A percentile compares a stretch with the other conserved stretches of the same genome.
Evolutionary conservation across 2,113 vertebrate genomes (phyloP).

Genomic region (Copsychus sechellarum): DNA sequence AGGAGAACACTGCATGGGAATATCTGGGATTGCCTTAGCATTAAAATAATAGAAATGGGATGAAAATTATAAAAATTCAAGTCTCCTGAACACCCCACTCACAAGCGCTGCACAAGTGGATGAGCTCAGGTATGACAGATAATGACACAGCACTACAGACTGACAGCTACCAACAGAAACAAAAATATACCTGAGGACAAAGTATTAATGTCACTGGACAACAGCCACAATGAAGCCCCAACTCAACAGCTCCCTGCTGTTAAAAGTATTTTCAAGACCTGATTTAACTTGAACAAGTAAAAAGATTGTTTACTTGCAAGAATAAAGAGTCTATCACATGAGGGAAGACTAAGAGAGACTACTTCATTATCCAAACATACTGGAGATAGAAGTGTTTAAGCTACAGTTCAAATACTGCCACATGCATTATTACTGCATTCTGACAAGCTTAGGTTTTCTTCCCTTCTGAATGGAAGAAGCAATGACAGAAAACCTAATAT

Average conservation of each 20-base stretch:
- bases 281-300: background rate
- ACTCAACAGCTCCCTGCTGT: background rate
- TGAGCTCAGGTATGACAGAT: background rate
- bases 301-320: background rate
- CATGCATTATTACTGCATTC: background rate
- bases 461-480: background rate
- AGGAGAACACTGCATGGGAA: background rate
- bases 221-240: background rate
- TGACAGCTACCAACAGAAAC: background rate
- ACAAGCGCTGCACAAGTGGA: background rate
- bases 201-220: background rate
- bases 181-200: background rate
- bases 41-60: background rate
- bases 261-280: background rate
- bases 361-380: background rate
- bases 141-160: background rate
- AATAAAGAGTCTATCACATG: background rate
- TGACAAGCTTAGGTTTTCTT: background rate
- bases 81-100: background rate
- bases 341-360: background rate
- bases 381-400: background rate
- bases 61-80: background rate
- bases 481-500: background rate
- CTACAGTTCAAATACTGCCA: background rate
- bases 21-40: background rate